Conservation (phyloP, 2,797 vertebrate species). For the Darevskia nairensis region DNA sequence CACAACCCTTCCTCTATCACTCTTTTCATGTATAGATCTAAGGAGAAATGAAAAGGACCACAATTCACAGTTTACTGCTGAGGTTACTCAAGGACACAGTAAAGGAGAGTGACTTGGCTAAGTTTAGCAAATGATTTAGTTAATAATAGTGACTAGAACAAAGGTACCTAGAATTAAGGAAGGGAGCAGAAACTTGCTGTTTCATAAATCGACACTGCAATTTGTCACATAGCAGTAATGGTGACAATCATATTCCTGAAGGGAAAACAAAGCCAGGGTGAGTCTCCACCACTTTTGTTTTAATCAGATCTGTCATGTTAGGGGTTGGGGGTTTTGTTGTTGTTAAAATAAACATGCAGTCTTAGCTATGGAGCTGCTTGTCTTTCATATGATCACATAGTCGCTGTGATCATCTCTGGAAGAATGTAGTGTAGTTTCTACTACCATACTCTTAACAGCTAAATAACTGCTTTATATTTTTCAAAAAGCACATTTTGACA, state of each 20-base stretch:
- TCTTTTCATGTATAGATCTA: neutral
- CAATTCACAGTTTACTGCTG: neutral
- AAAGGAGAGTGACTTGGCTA: neutral
- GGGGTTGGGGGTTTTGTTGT: too few species aligned
- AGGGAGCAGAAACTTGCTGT: neutral
- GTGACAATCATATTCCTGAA: constrained; percentile 5
- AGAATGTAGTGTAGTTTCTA: neutral
- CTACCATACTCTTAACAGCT: neutral
- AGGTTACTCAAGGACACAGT: neutral
- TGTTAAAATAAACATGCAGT: neutral
- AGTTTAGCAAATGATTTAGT: neutral
- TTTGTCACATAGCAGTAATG: rapidly evolving
- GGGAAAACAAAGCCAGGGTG: neutral
- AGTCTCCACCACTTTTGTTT: rapidly evolving
- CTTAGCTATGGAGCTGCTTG: too few species aligned
- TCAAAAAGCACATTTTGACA: neutral
- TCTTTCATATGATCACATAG: neutral
- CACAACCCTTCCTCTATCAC: neutral
- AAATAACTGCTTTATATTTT: neutral
- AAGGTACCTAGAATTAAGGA: neutral
- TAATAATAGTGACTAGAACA: neutral
- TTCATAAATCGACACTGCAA: neutral
- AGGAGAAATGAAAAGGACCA: neutral
- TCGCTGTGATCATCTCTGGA: neutral
- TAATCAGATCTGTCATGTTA: neutral